Percentiles rank a stretch among this genome's conserved stretches.
Conservation (phyloP, 2,888 invertebrate species). For the Tortrix viridana region DNA sequence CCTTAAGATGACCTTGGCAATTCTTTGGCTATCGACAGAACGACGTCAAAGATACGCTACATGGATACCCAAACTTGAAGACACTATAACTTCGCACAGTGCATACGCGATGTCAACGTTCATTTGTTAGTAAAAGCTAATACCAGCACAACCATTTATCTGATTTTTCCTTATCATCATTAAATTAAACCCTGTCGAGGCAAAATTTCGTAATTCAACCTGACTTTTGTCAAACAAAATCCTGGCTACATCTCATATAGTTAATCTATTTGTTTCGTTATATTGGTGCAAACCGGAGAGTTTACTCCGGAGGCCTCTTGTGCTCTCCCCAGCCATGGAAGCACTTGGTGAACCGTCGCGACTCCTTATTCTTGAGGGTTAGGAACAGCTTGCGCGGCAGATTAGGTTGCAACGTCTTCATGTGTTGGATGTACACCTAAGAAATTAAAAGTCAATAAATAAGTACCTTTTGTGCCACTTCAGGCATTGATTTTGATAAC, state of each 20-base stretch:
- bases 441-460: neutral
- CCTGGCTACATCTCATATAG: neutral
- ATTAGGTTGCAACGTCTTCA: slow-evolving; percentile 97
- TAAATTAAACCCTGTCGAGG: no score
- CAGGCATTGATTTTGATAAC: no score
- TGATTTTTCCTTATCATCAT: no score
- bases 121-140: no score
- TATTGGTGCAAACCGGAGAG: slow-evolving; percentile 4
- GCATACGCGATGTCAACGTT: no score
- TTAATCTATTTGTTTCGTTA: neutral
- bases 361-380: slow-evolving; percentile 98
- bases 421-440: slow-evolving; percentile 98
- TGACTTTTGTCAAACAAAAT: neutral
- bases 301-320: slow-evolving; percentile 90
- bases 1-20: no score
- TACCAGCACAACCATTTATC: no score
- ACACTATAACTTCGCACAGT: no score
- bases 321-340: slow-evolving; percentile 99
- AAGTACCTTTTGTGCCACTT: no score
- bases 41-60: no score
- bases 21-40: no score
- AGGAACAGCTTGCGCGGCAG: slow-evolving; percentile 95
- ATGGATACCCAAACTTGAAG: no score
- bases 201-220: neutral
- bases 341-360: slow-evolving; percentile 97